Evolutionary conservation across 2,888 invertebrate genomes (phyloP).

Genomic region (Keiferia lycopersicella): DNA sequence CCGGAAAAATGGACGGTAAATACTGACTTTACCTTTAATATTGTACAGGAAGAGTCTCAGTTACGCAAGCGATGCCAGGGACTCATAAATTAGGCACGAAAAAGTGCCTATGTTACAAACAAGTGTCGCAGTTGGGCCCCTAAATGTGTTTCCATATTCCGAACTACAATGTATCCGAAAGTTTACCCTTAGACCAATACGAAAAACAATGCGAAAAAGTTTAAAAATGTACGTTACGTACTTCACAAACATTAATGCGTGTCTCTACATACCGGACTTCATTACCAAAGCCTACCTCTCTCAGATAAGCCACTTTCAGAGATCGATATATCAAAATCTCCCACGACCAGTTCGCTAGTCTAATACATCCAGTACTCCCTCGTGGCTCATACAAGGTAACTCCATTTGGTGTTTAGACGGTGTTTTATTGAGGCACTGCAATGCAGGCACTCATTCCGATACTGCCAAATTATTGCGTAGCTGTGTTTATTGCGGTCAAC

Average conservation of each 20-base stretch:
- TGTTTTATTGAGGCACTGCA: conserved; percentile 26
- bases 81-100: too few species aligned
- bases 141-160: too few species aligned
- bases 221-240: too few species aligned
- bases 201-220: too few species aligned
- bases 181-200: too few species aligned
- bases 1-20: background rate
- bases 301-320: background rate
- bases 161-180: too few species aligned
- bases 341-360: background rate
- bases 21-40: background rate
- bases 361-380: conserved; percentile 21
- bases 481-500: background rate
- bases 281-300: background rate
- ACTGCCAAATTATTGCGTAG: conserved; percentile 3
- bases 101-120: too few species aligned
- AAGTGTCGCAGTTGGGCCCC: too few species aligned
- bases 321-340: conserved; percentile 15
- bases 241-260: too few species aligned
- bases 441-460: conserved; percentile 22
- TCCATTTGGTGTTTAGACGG: conserved; percentile 22
- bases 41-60: too few species aligned
- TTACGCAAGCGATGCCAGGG: too few species aligned
- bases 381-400: conserved; percentile 20
- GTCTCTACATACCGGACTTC: too few species aligned